Evolutionary conservation across 2,113 vertebrate species (phyloP).

Genomic region (Chionis minor): DNA sequence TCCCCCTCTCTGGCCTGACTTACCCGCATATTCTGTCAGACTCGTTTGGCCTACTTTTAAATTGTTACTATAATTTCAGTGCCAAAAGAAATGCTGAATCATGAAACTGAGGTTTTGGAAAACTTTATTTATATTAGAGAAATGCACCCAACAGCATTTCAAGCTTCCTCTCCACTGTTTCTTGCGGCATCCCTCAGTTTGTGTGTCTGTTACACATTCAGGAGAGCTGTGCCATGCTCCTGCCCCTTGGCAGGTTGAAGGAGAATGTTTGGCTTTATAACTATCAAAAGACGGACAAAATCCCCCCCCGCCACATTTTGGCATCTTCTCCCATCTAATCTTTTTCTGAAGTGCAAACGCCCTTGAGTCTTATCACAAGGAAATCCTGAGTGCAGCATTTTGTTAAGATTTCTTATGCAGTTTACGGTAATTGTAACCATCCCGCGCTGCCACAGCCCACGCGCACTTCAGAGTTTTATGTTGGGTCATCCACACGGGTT

Average conservation of each 20-base stretch:
- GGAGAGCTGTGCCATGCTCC: not conserved
- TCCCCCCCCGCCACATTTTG: not conserved
- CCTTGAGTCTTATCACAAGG: not conserved
- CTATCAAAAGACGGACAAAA: not conserved
- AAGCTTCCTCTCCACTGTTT: not conserved
- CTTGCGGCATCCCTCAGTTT: not conserved
- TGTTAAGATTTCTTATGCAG: not conserved
- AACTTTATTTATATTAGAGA: constrained; percentile 57
- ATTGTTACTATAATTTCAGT: constrained; percentile 13
- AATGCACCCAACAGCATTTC: constrained; percentile 52
- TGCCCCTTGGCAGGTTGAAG: constrained; percentile 3
- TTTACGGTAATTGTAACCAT: not conserved
- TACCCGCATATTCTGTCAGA: constrained; percentile 7
- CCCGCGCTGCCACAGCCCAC: rapidly evolving
- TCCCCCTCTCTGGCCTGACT: not conserved
- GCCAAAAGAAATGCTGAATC: constrained; percentile 67
- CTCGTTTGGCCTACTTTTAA: constrained; percentile 30
- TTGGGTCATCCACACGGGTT: not conserved
- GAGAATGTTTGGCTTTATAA: not conserved
- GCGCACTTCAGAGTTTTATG: not conserved
- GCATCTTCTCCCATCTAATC: not conserved
- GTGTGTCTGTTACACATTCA: not conserved
- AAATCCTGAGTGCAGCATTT: not conserved
- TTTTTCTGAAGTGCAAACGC: not conserved
- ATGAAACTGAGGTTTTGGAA: constrained; percentile 59